Base-by-base conservation (phyloP, 2,113 vertebrate species). In the Sterrhoptilus dennistouni region DNA sequence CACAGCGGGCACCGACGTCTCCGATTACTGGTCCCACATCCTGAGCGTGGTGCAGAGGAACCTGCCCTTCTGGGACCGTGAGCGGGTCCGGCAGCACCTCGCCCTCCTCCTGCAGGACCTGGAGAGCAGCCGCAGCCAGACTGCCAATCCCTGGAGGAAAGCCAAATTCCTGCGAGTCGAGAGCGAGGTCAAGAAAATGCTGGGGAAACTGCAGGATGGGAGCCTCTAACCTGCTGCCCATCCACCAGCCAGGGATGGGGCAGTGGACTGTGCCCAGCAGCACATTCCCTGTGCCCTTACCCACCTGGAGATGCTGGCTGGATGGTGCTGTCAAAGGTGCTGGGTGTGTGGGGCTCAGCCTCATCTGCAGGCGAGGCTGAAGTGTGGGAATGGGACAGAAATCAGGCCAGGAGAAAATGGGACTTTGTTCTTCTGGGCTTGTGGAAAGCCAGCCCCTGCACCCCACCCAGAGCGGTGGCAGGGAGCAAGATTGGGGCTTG, bases 1-100 rank as follows among this genome's bases (percentile, higher is more conserved):
- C 89, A 99, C 99, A 0, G 98, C 99, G 33, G 99, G 99, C 63
- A 95, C 98, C 0, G 98, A 99, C 2, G 92, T 99, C 87, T 99
- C 99, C 0, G 98, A 99, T 74, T 97, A 99, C 97, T 99, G 99
- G 99, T 98, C 98, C 20, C 96, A 98, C 53, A 99, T 99, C 96
- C 98, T 99, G 79, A 97, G 65, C 8, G 98, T 99, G 89, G 98
- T 99, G 64, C 97, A 97, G 70, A 97, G 98, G 92, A 99, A 99
- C 60, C 96, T 98, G 50, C 97, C 98, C 29, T 98, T 98, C 93
- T 99, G 99, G 99, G 99, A 99, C 76, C 97, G 94, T 0, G 93
- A 97, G 4, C 97, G 98, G 4, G 98, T 99, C 42, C 96, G 71
- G 33, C 97, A 99, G 83, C 99, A 99, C 96, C 99, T 99, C 5